phyloP scores from a whole-genome alignment of 2,888 invertebrate genomes.

The Hipparchia sbordonii region DNA sequence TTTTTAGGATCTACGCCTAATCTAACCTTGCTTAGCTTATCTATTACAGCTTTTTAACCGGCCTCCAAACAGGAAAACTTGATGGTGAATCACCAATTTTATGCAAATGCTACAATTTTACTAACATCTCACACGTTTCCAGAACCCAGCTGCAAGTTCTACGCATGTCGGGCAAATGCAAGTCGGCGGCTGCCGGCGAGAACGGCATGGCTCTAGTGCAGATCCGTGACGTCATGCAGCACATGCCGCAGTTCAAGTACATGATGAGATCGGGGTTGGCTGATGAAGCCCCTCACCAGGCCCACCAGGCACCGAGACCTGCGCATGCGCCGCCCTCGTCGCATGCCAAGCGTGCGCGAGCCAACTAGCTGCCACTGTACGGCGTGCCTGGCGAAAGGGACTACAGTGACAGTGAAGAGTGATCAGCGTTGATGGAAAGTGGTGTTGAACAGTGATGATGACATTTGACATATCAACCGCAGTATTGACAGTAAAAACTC shows the following conservation, averaged over 20 bases:
- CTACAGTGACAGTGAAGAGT: background rate
- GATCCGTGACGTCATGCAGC: slow-evolving; percentile 91
- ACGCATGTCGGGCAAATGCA: slow-evolving; percentile 89
- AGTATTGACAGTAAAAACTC: no score
- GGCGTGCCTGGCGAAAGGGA: background rate
- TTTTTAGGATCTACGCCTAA: no score
- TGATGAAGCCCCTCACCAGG: slow-evolving; percentile 54
- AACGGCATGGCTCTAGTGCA: slow-evolving; percentile 91
- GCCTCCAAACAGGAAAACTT: no score
- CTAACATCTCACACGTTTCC: background rate
- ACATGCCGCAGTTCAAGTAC: slow-evolving; percentile 94
- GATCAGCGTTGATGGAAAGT: background rate
- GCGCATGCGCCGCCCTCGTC: slow-evolving; percentile 50
- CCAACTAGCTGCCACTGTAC: slow-evolving; percentile 55
- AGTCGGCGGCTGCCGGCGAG: slow-evolving; percentile 83
- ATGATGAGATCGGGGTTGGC: slow-evolving; percentile 85
- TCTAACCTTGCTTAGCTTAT: no score
- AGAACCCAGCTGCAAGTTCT: slow-evolving; percentile 90
- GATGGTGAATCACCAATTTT: no score
- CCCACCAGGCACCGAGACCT: slow-evolving; percentile 45
- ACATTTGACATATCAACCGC: no score
- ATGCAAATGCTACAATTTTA: background rate
- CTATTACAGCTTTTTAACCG: no score
- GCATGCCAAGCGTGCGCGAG: slow-evolving; percentile 63
- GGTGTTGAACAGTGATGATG: background rate